Evolutionary conservation across 2,888 invertebrate genomes (phyloP).

Genomic region (Phania funesta): DNA sequence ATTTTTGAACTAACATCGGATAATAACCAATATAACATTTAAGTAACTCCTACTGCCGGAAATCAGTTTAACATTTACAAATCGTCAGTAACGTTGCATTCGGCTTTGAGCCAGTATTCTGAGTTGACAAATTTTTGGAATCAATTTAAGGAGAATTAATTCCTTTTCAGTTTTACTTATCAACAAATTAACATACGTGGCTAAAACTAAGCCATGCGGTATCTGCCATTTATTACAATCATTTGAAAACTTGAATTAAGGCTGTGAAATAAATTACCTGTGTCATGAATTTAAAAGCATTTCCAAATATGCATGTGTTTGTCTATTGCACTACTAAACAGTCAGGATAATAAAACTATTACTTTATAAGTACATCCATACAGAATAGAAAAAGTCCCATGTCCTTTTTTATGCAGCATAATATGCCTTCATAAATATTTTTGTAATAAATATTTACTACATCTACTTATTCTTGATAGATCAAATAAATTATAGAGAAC

Average conservation of each 20-base stretch:
- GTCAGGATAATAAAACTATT: conserved; percentile 26
- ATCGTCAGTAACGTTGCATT: no score
- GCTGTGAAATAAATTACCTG: not conserved
- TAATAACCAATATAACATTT: no score
- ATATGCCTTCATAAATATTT: conserved; percentile 43
- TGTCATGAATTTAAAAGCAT: not conserved
- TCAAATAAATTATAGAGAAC: conserved; percentile 56
- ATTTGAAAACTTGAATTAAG: not conserved
- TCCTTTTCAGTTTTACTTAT: no score
- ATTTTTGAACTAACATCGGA: no score
- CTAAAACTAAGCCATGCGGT: no score
- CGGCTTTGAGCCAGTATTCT: no score
- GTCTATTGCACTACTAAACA: not conserved
- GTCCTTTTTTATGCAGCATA: not conserved
- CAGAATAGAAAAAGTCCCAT: not conserved
- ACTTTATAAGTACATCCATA: not conserved
- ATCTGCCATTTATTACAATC: no score
- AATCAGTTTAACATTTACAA: no score
- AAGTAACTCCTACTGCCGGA: no score
- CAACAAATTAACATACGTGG: no score
- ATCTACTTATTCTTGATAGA: conserved; percentile 43
- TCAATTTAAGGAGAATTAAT: no score
- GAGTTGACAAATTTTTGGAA: no score
- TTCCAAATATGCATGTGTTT: not conserved
- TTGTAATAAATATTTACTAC: conserved; percentile 52